Evolutionary conservation across 2,113 vertebrate species (phyloP).

Genomic region (Hemiscyllium ocellatum): DNA sequence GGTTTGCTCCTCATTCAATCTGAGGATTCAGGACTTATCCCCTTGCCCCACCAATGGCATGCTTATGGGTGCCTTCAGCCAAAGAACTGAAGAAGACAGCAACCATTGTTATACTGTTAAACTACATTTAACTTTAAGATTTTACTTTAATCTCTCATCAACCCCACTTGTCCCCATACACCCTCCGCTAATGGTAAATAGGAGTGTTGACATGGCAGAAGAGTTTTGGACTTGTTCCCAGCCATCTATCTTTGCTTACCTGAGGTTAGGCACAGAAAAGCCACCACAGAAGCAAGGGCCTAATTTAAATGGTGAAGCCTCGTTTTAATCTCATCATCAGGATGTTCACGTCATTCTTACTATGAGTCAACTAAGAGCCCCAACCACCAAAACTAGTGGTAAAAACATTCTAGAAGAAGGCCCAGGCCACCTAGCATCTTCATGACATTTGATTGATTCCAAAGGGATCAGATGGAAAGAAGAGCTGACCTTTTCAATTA

Average conservation of each 20-base stretch:
- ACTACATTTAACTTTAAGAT: not conserved
- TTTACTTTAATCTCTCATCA: not conserved
- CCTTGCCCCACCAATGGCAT: no score
- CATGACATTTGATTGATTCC: not conserved
- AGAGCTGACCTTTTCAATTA: not conserved
- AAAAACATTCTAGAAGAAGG: not conserved
- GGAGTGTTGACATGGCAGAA: not conserved
- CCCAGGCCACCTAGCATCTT: not conserved
- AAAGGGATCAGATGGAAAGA: not conserved
- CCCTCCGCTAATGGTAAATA: not conserved
- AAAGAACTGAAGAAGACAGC: no score
- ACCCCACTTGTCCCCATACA: no score
- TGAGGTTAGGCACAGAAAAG: not conserved
- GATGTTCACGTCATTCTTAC: not conserved
- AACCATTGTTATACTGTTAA: not conserved
- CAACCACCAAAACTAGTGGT: not conserved
- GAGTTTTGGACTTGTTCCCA: not conserved
- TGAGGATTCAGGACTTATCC: no score
- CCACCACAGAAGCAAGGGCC: not conserved
- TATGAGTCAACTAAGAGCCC: not conserved
- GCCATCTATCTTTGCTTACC: not conserved
- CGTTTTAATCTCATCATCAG: not conserved
- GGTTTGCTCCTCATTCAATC: no score
- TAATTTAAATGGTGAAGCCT: not conserved
- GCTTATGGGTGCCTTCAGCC: no score